phyloP scores from a whole-genome alignment of 92 coral and sea anemone genomes.

The Zoanthus sansibaricus region DNA sequence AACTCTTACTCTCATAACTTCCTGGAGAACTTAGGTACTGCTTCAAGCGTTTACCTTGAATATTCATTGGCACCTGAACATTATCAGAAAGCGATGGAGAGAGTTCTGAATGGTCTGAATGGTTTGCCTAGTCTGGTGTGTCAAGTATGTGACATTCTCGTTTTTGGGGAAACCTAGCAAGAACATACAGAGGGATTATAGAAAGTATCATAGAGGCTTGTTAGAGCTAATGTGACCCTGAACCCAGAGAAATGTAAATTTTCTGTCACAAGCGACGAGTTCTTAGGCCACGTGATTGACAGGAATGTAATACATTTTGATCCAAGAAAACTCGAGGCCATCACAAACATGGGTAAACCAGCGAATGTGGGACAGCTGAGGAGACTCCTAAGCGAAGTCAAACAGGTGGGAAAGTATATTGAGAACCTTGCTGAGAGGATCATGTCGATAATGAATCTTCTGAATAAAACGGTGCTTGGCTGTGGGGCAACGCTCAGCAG shows the following conservation, averaged over 20 bases:
- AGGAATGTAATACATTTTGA: slow-evolving; percentile 32
- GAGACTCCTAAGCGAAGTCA: background rate
- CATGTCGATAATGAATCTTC: slow-evolving; percentile 59
- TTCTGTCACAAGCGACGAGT: slow-evolving; percentile 15
- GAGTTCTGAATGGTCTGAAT: slow-evolving; percentile 39
- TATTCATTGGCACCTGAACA: slow-evolving; percentile 38
- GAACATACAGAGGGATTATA: slow-evolving; percentile 44
- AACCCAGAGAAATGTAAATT: slow-evolving; percentile 28
- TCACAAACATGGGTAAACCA: slow-evolving; percentile 60
- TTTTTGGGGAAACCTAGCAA: slow-evolving; percentile 40
- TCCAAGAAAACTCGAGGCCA: slow-evolving; percentile 29
- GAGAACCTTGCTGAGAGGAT: too few relatives aligned
- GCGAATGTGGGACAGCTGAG: slow-evolving; percentile 60
- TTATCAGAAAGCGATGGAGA: slow-evolving; percentile 51
- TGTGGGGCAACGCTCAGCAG: slow-evolving; percentile 3
- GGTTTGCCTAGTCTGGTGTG: slow-evolving; percentile 46
- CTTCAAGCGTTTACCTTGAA: background rate
- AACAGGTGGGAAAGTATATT: slow-evolving; percentile 32
- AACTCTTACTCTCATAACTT: slow-evolving; percentile 51
- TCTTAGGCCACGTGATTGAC: slow-evolving; percentile 32
- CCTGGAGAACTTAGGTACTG: slow-evolving; percentile 48
- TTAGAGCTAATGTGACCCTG: slow-evolving; percentile 31
- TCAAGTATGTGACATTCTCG: slow-evolving; percentile 76
- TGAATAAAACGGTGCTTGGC: slow-evolving; percentile 41
- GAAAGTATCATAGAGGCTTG: slow-evolving; percentile 6